A percentile compares a stretch with the other conserved stretches of the same genome.
These are phyloP conservation scores for Oryctes rhinoceros DNA, from an alignment of 1,140 invertebrate genomes.

Conservation along the genomic window DNA sequence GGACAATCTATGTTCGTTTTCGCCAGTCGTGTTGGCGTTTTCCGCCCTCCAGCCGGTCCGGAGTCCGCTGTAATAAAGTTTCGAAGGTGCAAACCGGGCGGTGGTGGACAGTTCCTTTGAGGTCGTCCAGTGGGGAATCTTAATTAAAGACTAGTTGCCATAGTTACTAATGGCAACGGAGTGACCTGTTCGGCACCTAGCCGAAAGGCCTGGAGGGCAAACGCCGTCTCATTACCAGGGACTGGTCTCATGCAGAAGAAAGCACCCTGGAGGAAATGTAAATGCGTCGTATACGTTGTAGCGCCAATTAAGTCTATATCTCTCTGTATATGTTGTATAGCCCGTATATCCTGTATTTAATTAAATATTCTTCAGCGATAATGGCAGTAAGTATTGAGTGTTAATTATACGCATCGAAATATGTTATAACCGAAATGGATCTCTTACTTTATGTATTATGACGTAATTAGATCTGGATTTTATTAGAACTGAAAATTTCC, in stretches of 20 bases:
- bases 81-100: constrained; percentile 26
- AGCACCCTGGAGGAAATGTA: background rate
- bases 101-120: constrained; percentile 31
- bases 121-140: constrained; percentile 5
- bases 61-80: constrained; percentile 28
- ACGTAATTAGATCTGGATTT: too few species aligned
- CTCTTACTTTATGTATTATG: too few species aligned
- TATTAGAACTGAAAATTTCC: too few species aligned
- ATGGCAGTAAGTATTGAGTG: too few species aligned
- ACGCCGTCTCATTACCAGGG: constrained; percentile 28
- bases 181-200: constrained; percentile 36
- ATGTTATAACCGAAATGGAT: too few species aligned
- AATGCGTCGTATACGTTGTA: constrained; percentile 6
- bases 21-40: background rate
- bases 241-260: constrained; percentile 15
- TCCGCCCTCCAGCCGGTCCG: background rate
- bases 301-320: background rate
- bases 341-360: background rate
- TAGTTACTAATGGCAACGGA: constrained; percentile 29
- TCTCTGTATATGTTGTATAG: background rate
- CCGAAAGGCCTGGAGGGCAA: constrained; percentile 16
- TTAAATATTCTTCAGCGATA: too few species aligned
- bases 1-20: background rate
- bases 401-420: too few species aligned
- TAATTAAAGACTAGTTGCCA: constrained; percentile 33